Base-by-base conservation (phyloP, 2,113 vertebrate species). In the Oxyruncus cristatus region DNA sequence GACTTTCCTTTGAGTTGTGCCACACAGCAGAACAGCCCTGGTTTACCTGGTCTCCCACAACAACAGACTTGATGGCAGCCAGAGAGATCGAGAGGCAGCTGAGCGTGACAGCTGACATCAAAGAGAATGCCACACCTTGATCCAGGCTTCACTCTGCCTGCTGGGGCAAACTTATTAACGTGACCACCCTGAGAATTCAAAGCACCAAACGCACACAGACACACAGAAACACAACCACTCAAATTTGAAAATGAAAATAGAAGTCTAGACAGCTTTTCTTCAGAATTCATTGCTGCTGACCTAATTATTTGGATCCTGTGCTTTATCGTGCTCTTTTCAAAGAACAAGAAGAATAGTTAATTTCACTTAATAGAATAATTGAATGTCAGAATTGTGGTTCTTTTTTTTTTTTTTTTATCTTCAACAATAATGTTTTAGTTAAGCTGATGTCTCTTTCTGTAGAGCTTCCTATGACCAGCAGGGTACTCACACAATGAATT, bases 151-250 rank as follows among this genome's bases (percentile, higher is more conserved):
- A 96, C 97, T 98, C 59, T 97, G 96, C 98, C 98, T 99, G 99
- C 98, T 98, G 22, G 98, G 97, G 98, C 98, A 98, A 98, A 98
- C 97, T 96, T 98, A 96, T 96, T 98, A 99, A 98, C 97, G 95
- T 98, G 99, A 98, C 98, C 98, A 98, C 98, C 98, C 98, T 94
- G 97, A 97, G 96, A 98, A 98, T 98, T 99, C 98, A 99, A 99
- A 98, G 98, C 88, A 98, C 92, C 91, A 50, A 93, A 97, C 11
- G 75, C 67, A 86, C 78, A 87, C 66, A 82, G 52, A 56, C 52
- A 73, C 84, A 92, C 78, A 84, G 77, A 85, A 96, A 37, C 68
- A 82, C 93, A 93, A 41, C 55, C 93, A 93, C 97, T 98, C 97
- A 95, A 92, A 93, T 93, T 87, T 96, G 95, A 95, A 94, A 97